Evolutionary conservation across 2,888 invertebrate genomes (phyloP).

Genomic region (Nysson spinosus): DNA sequence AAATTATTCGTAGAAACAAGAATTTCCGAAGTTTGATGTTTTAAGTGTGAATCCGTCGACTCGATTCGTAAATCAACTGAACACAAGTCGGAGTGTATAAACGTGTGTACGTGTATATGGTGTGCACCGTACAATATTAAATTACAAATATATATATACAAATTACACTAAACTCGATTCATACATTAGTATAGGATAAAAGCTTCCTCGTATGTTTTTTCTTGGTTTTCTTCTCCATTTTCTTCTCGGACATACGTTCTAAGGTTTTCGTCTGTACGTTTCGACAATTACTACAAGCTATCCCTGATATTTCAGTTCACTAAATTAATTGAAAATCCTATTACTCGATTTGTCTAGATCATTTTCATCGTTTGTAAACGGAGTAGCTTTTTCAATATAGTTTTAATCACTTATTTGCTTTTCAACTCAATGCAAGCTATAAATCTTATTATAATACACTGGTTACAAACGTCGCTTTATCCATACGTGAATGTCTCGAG

Average conservation of each 20-base stretch:
- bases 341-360: neutral
- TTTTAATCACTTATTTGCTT: too few relatives aligned
- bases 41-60: neutral
- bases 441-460: conserved; percentile 7
- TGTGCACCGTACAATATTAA: conserved; percentile 26
- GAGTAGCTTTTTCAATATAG: neutral
- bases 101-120: neutral
- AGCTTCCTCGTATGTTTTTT: conserved; percentile 2
- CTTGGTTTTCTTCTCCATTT: neutral
- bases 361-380: neutral
- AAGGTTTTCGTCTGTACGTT: neutral
- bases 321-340: neutral
- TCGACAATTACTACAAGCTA: conserved; percentile 3
- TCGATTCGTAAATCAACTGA: neutral
- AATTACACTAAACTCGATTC: conserved; percentile 32
- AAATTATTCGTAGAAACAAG: neutral
- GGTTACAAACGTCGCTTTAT: conserved; percentile 1
- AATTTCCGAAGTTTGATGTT: neutral
- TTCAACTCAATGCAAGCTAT: neutral
- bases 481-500: conserved; percentile 5
- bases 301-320: neutral
- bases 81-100: conserved; percentile 3
- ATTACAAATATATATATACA: conserved; percentile 48
- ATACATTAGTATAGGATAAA: conserved; percentile 9
- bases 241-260: neutral